Evolutionary conservation across 2,888 invertebrate species (phyloP).

Genomic region (Apamea monoglypha): DNA sequence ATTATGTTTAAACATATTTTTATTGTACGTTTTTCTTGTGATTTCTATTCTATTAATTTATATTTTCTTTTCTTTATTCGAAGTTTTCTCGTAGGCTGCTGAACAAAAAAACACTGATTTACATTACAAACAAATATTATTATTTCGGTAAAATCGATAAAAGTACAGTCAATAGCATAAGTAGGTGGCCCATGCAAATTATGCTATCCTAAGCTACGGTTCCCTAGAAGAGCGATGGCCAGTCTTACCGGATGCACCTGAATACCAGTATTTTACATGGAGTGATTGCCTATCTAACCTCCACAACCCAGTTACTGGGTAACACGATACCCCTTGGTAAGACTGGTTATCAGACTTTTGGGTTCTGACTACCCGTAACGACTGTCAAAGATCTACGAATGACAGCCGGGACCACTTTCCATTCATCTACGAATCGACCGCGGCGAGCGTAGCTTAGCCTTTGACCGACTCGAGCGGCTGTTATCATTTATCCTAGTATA

Average conservation of each 20-base stretch:
- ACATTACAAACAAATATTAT: not conserved
- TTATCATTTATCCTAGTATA: not conserved
- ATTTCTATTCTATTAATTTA: conserved; percentile 65
- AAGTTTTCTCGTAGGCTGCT: conserved; percentile 32
- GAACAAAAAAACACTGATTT: conserved; percentile 11
- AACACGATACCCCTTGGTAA: not conserved
- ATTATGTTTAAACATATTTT: conserved; percentile 65
- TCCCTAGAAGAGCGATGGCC: not conserved
- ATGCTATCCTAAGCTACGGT: not conserved
- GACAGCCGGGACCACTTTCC: not conserved
- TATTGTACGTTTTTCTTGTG: conserved; percentile 65
- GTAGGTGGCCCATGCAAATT: not conserved
- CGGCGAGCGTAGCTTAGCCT: not conserved
- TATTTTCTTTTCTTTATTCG: conserved; percentile 41
- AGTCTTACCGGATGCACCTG: not conserved
- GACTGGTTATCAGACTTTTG: not conserved
- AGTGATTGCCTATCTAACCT: not conserved
- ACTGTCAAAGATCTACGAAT: not conserved
- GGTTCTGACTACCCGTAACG: not conserved
- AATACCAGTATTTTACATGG: not conserved
- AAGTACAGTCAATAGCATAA: not conserved
- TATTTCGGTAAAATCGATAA: not conserved
- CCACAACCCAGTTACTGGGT: not conserved
- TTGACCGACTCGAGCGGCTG: no score
- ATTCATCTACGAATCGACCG: not conserved